Evolutionary conservation across 2,113 vertebrate genomes (phyloP).

Genomic region (Sebastes fasciatus): DNA sequence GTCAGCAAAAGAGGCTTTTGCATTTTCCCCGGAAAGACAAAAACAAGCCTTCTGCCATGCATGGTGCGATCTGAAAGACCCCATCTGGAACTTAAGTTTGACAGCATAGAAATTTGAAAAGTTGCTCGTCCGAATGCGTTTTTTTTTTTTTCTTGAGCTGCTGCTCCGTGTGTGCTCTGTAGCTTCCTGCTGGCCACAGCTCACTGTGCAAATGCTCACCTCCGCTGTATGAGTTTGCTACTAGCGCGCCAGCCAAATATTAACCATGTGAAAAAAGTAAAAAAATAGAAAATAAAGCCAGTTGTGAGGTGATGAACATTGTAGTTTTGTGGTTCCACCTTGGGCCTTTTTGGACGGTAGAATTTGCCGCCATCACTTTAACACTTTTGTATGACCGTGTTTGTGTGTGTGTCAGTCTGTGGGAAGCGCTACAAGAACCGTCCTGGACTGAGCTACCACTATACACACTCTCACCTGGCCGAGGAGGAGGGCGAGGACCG

Average conservation of each 20-base stretch:
- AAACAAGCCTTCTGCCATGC: slow-evolving; percentile 37
- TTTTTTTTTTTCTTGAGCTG: slow-evolving; percentile 5
- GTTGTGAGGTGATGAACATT: slow-evolving; percentile 17
- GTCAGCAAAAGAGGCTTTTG: slow-evolving; percentile 51
- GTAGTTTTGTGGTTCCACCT: slow-evolving; percentile 30
- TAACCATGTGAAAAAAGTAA: slow-evolving; percentile 12
- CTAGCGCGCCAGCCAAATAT: slow-evolving; percentile 19
- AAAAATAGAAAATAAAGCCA: neutral
- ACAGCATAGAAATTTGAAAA: slow-evolving; percentile 20
- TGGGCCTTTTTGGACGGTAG: slow-evolving; percentile 45
- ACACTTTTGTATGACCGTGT: slow-evolving; percentile 69
- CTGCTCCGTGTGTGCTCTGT: slow-evolving; percentile 44
- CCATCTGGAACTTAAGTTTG: slow-evolving; percentile 32
- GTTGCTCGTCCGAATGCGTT: slow-evolving; percentile 9
- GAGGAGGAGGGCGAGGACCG: slow-evolving; percentile 97
- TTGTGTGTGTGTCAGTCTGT: slow-evolving; percentile 89
- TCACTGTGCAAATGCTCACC: slow-evolving; percentile 41
- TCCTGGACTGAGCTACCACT: slow-evolving; percentile 96
- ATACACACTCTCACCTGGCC: slow-evolving; percentile 95
- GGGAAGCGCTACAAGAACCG: slow-evolving; percentile 99
- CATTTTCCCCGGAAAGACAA: slow-evolving; percentile 31
- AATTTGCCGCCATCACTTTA: slow-evolving; percentile 57
- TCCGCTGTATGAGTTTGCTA: slow-evolving; percentile 42
- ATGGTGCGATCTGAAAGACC: slow-evolving; percentile 51
- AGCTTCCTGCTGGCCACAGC: slow-evolving; percentile 27